Evolutionary conservation across 2,797 vertebrate genomes (phyloP), one percentile per base, ranked within the genome.

Genomic region (Coranthus polyacanthus): DNA sequence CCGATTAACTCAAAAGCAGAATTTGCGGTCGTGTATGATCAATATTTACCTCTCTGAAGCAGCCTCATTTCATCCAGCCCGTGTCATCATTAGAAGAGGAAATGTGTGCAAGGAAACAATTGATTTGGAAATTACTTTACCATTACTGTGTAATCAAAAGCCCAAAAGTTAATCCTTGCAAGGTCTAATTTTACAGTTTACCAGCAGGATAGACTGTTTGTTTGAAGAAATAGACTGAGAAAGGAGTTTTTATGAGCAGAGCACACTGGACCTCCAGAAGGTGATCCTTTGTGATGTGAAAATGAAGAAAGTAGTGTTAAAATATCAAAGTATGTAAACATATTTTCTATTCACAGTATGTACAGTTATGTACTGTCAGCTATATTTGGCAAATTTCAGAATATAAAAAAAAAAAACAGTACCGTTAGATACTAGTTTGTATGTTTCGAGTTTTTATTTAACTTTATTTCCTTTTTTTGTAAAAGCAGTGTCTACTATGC

Each of bases 401-500:
- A 79, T 71, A 84, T 78, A 64, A 83, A 84, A 71, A 85, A 83
- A 86, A 45, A 32, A 32, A 83, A 68, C 85, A 82, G 87, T 85
- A 82, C 82, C 68, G 68, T 88, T 91, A 91, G 82, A 84, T 79
- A 82, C 70, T 91, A 92, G 88, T 92, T 90, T 89, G 73, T 93
- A 88, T 85, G 86, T 88, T 89, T 75, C 9, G 32, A 71, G 41
- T 82, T 75, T 77, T 51, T 20, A 75, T 81, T 81, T 84, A 64
- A 65, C 50, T 81, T 79, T 79, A 21, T 78, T 82, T 84, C 57
- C 68, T 50, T 84, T 91, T 60, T 88, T 87, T 87, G 85, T 86
- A 87, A 92, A 90, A 84, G 89, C 93, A 92, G 92, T 96, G 92
- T 92, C 87, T 85, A 93, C 97, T 98, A 97, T 98, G 97, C 97